Evolutionary conservation across 2,888 invertebrate species (phyloP).

Genomic region (Ariolimax columbianus): DNA sequence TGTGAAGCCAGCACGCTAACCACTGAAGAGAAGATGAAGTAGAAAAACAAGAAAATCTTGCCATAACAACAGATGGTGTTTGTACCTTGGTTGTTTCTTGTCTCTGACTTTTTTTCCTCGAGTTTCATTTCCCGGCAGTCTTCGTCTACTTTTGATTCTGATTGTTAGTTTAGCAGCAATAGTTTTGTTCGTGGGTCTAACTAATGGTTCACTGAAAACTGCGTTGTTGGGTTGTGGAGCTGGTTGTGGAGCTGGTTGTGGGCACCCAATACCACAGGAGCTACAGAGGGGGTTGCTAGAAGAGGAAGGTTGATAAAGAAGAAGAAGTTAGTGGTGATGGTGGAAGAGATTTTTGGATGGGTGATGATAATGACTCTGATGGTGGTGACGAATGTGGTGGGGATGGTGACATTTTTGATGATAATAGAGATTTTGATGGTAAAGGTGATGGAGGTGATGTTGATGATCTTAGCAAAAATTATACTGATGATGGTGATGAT

Average conservation of each 20-base stretch:
- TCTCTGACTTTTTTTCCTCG: background rate
- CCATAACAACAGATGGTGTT: no score
- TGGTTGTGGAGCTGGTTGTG: background rate
- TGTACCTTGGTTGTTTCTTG: background rate
- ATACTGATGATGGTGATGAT: no score
- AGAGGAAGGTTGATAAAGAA: background rate
- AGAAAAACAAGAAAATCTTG: background rate
- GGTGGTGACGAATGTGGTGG: no score
- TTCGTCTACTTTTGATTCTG: background rate
- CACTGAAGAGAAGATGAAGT: background rate
- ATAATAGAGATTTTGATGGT: no score
- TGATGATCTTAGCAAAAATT: no score
- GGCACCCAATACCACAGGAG: constrained; percentile 46
- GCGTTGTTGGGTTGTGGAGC: no score
- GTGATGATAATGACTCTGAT: no score
- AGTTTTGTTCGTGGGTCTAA: background rate
- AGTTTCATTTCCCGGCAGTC: background rate
- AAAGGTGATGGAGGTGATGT: no score
- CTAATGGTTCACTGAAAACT: background rate
- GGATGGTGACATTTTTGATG: no score
- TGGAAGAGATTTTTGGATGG: no score
- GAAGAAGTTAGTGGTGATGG: no score
- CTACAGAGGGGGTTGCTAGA: constrained; percentile 40
- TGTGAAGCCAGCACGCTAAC: background rate
- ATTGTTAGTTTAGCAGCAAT: background rate